Conservation (phyloP, 2,888 invertebrate species). For the Taenaris catops region DNA sequence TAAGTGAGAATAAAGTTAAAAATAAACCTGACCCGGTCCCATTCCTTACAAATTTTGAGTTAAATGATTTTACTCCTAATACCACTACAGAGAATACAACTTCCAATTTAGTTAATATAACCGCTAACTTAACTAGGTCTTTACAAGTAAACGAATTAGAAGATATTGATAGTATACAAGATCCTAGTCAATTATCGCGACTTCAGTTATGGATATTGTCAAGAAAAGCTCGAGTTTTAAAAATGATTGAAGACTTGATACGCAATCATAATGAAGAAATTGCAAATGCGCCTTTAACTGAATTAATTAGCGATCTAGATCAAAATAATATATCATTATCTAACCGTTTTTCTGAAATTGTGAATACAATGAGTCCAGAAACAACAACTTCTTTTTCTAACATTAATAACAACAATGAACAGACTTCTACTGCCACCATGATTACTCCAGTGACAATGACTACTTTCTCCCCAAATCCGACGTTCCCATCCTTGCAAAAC, state of each 20-base stretch:
- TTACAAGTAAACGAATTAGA: conserved; percentile 26
- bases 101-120: conserved; percentile 9
- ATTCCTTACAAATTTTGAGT: conserved; percentile 53
- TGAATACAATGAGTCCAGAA: conserved; percentile 49
- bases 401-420: conserved; percentile 29
- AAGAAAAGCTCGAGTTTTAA: conserved; percentile 68
- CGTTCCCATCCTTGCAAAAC: conserved; percentile 29
- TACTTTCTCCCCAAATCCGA: conserved; percentile 31
- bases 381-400: conserved; percentile 38
- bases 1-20: conserved; percentile 34
- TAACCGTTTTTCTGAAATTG: conserved; percentile 55
- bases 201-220: conserved; percentile 65
- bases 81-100: conserved; percentile 25
- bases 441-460: conserved; percentile 34
- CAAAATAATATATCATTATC: conserved; percentile 49
- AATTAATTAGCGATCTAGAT: conserved; percentile 41
- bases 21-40: conserved; percentile 46
- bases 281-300: conserved; percentile 50
- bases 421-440: conserved; percentile 29
- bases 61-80: conserved; percentile 39
- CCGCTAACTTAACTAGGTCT: conserved; percentile 30
- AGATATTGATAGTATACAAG: conserved; percentile 36
- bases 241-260: conserved; percentile 73
- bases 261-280: conserved; percentile 65
- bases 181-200: conserved; percentile 52